Conservation (phyloP, 2,888 invertebrate species). For the Pantelozetes paolii region DNA sequence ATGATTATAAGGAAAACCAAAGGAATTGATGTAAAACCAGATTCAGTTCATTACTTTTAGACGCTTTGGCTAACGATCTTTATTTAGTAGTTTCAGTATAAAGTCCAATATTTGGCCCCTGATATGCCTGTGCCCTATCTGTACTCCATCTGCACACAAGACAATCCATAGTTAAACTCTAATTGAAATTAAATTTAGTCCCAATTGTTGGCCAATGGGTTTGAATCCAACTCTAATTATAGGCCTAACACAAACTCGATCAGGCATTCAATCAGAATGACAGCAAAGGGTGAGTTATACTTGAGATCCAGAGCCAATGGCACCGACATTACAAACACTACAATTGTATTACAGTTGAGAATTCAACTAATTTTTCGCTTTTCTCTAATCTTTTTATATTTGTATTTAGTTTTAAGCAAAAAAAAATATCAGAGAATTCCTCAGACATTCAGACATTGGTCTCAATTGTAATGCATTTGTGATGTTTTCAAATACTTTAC, state of each 20-base stretch:
- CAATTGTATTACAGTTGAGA: conserved; percentile 9
- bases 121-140: background rate
- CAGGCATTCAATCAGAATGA: conserved; percentile 21
- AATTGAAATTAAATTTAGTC: conserved; percentile 30
- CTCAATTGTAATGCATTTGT: conserved; percentile 29
- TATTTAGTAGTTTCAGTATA: too few species aligned
- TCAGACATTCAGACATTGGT: conserved; percentile 8
- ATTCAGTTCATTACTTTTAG: background rate
- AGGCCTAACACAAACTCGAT: conserved; percentile 22
- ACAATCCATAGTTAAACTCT: conserved; percentile 12
- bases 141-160: background rate
- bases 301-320: background rate
- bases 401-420: background rate
- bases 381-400: background rate
- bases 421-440: background rate
- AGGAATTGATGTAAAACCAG: background rate
- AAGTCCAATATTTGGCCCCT: conserved; percentile 12
- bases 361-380: conserved; percentile 10
- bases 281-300: background rate
- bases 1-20: background rate
- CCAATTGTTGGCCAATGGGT: too few species aligned
- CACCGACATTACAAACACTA: background rate
- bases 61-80: background rate
- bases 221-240: conserved; percentile 23
- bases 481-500: conserved; percentile 17